Evolutionary conservation across 2,888 invertebrate species (phyloP), one percentile per base, ranked within the genome.

Genomic region (Pilophorus perplexus): DNA sequence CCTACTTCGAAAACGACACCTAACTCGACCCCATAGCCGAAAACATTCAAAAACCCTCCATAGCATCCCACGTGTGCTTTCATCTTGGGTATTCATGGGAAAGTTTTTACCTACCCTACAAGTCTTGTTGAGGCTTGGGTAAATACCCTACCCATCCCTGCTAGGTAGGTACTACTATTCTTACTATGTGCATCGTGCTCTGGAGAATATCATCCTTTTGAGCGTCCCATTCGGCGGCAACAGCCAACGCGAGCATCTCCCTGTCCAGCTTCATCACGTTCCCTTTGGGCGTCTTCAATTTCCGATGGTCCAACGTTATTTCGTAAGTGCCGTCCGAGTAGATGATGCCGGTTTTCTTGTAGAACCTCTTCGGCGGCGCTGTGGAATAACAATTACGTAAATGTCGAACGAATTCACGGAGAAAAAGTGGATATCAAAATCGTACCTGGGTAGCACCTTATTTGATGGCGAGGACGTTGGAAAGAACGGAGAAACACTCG

Each of bases 221-320:
- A 4, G 87, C 81, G 73, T 92, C 89, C 93, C 98, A 99, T 82
- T 99, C 99, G 25, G 88, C 85, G 1, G 97, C 94, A 50, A 99
- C 86, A 16, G 93, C 95, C 68, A 95, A 80, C 1, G 98, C 98
- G 57, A 99, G 79, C 0, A 90, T 86, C 78, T 97, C 93, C 77
- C 84, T 91, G 22, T 86, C 84, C 0, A 96, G 85, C 68, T 82
- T 79, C 72, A 97, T 85, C 6, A 87, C 77, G 67, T 83, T 82
- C 1, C 95, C 94, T 73, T 83, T 83, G 0, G 96, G 97, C 2
- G 97, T 97, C 78, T 94, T 94, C 16, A 97, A 78, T 75, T 92
- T 91, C 16, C 86, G 81, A 74, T 91, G 89, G 77, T 97, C 97
- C 71, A 97, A 79, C 16, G 89, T 90, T 6, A 97, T 83, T 80